Evolutionary conservation across 2,113 vertebrate species (phyloP).

Genomic region (Limanda limanda): DNA sequence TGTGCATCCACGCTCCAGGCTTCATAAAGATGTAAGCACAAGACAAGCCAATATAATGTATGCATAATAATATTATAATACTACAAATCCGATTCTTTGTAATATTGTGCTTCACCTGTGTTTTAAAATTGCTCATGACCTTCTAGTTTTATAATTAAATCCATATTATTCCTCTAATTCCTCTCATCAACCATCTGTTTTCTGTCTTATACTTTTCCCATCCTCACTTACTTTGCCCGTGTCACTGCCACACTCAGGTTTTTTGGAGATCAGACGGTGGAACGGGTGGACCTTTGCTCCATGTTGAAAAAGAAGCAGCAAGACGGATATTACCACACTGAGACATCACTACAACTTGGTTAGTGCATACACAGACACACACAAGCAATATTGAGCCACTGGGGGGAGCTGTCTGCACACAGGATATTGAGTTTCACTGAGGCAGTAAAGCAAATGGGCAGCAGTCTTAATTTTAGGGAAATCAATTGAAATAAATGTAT

Average conservation of each 20-base stretch:
- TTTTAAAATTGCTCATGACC: no score
- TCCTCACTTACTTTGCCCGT: background rate
- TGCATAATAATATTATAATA: background rate
- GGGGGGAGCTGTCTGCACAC: conserved; percentile 45
- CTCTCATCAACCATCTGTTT: background rate
- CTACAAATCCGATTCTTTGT: background rate
- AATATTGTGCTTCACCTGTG: background rate
- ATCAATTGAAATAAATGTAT: no score
- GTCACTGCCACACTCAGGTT: conserved; percentile 56
- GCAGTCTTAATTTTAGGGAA: background rate
- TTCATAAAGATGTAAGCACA: background rate
- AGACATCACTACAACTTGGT: conserved; percentile 90
- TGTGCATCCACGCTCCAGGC: background rate
- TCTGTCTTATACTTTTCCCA: background rate
- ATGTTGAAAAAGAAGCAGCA: conserved; percentile 94
- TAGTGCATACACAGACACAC: conserved; percentile 64
- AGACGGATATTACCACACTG: conserved; percentile 93
- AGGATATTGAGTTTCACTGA: background rate
- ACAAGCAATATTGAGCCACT: conserved; percentile 18
- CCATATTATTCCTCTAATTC: background rate
- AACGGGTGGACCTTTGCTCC: conserved; percentile 93
- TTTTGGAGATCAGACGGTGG: conserved; percentile 90
- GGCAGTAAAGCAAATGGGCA: background rate
- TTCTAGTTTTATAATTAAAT: background rate
- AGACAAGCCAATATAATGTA: background rate